Evolutionary conservation across 2,888 invertebrate species (phyloP).

Genomic region (Acanthosepion lycidas): DNA sequence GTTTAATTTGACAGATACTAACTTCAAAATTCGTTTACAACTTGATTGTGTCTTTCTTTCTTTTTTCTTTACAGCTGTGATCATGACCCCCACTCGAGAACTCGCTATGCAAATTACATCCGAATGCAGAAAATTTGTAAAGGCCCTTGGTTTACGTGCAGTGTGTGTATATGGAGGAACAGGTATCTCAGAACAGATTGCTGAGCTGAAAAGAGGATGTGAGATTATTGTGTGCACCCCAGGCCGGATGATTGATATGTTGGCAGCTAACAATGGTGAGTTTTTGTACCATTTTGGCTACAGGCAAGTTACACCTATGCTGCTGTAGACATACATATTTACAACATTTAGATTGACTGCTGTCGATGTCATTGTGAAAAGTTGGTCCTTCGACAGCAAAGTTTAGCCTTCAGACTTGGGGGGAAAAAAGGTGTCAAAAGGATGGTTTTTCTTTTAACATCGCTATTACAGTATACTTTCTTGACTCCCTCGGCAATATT

Average conservation of each 20-base stretch:
- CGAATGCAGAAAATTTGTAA: slow-evolving; percentile 95
- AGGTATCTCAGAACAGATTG: slow-evolving; percentile 95
- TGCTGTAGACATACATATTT: too few relatives aligned
- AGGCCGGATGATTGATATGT: slow-evolving; percentile 99
- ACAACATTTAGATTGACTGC: too few relatives aligned
- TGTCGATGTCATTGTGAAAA: too few relatives aligned
- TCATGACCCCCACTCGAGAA: slow-evolving; percentile 98
- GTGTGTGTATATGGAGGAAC: slow-evolving; percentile 99
- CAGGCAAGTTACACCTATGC: too few relatives aligned
- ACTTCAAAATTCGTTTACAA: neutral
- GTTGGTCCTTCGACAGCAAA: too few relatives aligned
- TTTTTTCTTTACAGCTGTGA: slow-evolving; percentile 80
- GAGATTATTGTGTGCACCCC: slow-evolving; percentile 99
- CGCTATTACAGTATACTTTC: too few relatives aligned
- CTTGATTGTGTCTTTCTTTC: neutral
- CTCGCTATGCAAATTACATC: slow-evolving; percentile 98
- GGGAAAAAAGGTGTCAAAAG: too few relatives aligned
- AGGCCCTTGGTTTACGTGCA: slow-evolving; percentile 85
- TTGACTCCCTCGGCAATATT: too few relatives aligned
- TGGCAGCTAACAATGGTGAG: slow-evolving; percentile 94
- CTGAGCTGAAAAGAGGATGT: slow-evolving; percentile 95
- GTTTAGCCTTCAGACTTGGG: too few relatives aligned
- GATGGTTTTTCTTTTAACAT: too few relatives aligned
- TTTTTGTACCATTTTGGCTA: too few relatives aligned
- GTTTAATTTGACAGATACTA: too few relatives aligned